phyloP scores from a whole-genome alignment of 2,888 invertebrate species.

The Bembecia ichneumoniformis region DNA sequence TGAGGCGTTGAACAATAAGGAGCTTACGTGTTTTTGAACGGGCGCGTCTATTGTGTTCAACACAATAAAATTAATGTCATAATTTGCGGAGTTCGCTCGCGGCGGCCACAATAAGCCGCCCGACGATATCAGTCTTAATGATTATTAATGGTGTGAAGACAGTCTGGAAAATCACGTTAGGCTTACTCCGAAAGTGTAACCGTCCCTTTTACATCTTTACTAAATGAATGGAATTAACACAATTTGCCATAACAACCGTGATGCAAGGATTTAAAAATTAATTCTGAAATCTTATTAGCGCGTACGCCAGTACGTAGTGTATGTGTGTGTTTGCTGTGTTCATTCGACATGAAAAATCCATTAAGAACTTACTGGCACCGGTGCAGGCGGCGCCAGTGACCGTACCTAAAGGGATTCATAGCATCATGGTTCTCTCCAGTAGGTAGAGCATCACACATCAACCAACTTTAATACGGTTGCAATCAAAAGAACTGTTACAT shows the following conservation, averaged over 20 bases:
- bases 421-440: constrained; percentile 16
- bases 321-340: constrained; percentile 28
- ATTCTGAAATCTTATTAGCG: constrained; percentile 2
- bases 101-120: constrained; percentile 32
- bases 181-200: not conserved
- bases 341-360: constrained; percentile 71
- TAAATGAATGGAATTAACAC: constrained; percentile 9
- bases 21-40: constrained; percentile 43
- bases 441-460: not conserved
- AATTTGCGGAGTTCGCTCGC: constrained; percentile 42
- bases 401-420: constrained; percentile 67
- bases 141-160: constrained; percentile 50
- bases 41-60: constrained; percentile 38
- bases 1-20: constrained; percentile 35
- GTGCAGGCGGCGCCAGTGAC: constrained; percentile 55
- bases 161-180: constrained; percentile 36
- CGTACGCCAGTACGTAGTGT: not conserved
- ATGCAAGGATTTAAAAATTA: not conserved
- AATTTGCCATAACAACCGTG: too few species aligned
- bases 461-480: too few species aligned
- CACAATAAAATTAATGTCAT: constrained; percentile 57
- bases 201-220: not conserved
- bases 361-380: constrained; percentile 55
- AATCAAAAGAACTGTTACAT: too few species aligned
- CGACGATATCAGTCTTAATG: constrained; percentile 43